Percentiles rank a stretch among this genome's conserved stretches.
Conservation (phyloP, 2,113 vertebrate species). For the Equus przewalskii region DNA sequence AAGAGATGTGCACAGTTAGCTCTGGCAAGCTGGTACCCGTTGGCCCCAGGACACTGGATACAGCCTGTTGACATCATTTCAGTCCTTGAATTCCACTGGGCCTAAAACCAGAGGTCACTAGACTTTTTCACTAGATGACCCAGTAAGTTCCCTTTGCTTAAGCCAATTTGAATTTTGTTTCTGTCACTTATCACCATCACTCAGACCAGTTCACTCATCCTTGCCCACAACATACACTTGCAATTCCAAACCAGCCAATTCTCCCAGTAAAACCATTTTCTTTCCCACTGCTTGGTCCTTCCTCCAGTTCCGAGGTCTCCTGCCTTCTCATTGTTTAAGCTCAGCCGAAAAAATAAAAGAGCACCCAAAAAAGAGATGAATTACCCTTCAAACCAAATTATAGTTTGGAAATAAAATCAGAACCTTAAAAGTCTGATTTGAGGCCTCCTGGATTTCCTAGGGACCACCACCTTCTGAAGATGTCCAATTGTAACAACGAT, state of each 20-base stretch:
- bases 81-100: background rate
- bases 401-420: background rate
- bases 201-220: background rate
- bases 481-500: background rate
- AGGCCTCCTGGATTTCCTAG: background rate
- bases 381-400: background rate
- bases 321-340: background rate
- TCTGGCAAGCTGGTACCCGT: accelerated
- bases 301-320: background rate
- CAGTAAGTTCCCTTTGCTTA: background rate
- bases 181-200: background rate
- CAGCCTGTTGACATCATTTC: background rate
- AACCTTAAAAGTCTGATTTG: background rate
- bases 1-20: too few relatives aligned
- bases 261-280: background rate
- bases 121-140: background rate
- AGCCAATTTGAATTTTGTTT: background rate
- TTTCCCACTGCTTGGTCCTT: too few relatives aligned
- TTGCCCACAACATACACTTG: background rate
- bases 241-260: background rate
- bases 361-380: background rate
- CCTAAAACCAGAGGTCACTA: background rate
- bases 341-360: background rate
- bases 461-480: background rate
- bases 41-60: background rate